A percentile compares a stretch with the other conserved stretches of the same genome.
phyloP scores from a whole-genome alignment of 2,113 vertebrate species.

The Peromyscus polionotus region DNA sequence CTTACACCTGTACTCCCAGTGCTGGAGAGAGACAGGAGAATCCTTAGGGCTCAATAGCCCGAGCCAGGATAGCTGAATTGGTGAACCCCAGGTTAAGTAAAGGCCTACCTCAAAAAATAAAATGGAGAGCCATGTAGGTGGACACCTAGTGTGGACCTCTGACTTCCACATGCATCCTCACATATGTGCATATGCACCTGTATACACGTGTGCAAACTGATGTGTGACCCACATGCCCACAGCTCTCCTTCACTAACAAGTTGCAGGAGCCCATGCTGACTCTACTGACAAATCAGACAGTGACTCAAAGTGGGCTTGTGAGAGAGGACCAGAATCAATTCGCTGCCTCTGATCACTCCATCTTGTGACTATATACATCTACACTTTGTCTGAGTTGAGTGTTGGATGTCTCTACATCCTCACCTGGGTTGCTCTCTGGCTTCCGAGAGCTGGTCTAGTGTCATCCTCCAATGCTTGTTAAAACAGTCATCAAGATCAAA shows the following conservation, averaged over 20 bases:
- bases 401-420: not conserved
- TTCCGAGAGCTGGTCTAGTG: not conserved
- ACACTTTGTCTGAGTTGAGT: not conserved
- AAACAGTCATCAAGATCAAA: not conserved
- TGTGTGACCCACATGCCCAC: not conserved
- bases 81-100: not conserved
- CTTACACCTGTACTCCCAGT: not conserved
- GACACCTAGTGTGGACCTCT: not conserved
- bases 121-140: not conserved
- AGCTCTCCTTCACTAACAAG: not conserved
- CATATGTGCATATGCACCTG: not conserved
- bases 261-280: not conserved
- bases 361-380: not conserved
- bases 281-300: not conserved
- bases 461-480: not conserved
- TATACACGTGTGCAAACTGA: not conserved
- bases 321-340: not conserved
- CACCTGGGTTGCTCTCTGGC: not conserved
- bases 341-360: not conserved
- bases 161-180: no score
- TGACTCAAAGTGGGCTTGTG: not conserved
- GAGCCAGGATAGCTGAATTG: not conserved
- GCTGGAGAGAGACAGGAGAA: not conserved
- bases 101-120: not conserved
- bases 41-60: fast-evolving